Evolutionary conservation across 2,888 invertebrate species (phyloP), one percentile per base, ranked within the genome.

Genomic region (Epinotia demarniana): DNA sequence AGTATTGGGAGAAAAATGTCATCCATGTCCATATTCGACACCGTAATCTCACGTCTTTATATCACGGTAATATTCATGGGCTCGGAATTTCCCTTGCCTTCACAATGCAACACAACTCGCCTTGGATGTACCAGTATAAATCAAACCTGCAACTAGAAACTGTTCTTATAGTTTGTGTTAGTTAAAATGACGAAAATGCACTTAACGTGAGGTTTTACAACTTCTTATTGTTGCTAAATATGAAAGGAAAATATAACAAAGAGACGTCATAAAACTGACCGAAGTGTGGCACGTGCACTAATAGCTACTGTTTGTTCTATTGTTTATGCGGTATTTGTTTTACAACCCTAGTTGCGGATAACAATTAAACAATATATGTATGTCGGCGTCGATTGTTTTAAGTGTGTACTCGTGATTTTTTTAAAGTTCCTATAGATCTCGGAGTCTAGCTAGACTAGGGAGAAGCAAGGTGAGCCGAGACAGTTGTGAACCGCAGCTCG

Each of bases 1-100:
- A 16, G n/a, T 27, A 4, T 64, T 49, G 6, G 16, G 27, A 66
- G n/a, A 53, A 53, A 53, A 53, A 11, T 18, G 12, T 13, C n/a
- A 6, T 39, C 23, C 16, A 16, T 13, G 18, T 63, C 13, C 63
- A 3, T 64, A 43, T 0, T 33, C 33, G 6, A 49, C n/a, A 18
- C 3, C 66, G 5, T 33, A 9, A 33, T 53, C 27, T 5, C 53
- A 23, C 53, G 12, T 66, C 53, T 70, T 70, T 69, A 46, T 18
- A 55, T 63, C 66, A 43, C 18, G 62, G 19, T 62, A 73, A 60
- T 60, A 73, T 75, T 66, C 71, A 66, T 60, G 71, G 75, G 67
- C 67, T 43, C 55, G 72, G 75, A 75, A 75, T 75, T 85, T 85
- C 83, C 82, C 84, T 79, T 79, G 8, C 16, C 49, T n/a, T 53